Evolutionary conservation across 2,888 invertebrate species (phyloP), one percentile per base, ranked within the genome.

Genomic region (Nipponacmea schrenckii): DNA sequence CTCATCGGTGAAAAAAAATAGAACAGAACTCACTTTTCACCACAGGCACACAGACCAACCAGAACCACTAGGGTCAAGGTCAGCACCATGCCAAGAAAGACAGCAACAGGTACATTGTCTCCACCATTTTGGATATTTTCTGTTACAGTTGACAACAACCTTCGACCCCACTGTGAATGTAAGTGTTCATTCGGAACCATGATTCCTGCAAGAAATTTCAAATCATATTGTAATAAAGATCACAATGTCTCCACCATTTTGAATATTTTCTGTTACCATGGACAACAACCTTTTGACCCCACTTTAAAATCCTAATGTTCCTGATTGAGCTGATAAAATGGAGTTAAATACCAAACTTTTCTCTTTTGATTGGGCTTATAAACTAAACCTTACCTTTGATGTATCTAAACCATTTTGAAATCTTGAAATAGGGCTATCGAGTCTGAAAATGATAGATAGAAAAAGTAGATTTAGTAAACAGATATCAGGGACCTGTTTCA

Each of bases 41-140:
- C 73, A 74, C 79, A 79, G n/a, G 74, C 74, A 74, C 79, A 79
- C 26, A 68, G 67, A 12, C 75, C 64, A 12, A 78, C 64, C 3
- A 79, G 45, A n/a, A 74, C 45, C 20, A 75, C 72, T 15, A 76
- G 65, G 12, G 46, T 8, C 45, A 71, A 20, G 17, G 67, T 45
- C 7, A 45, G 62, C 15, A 46, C 48, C 8, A 67, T 62, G 10
- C 45, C 67, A 14, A 71, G 62, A 5, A 67, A 12, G 20, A 62
- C 63, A 24, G 62, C 66, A 10, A 71, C 27, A 31, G 69, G 64
- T 31, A 69, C 26, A 12, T 26, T 44, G 14, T 64, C 62, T 31
- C 56, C 62, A 20, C 62, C 68, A 44, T 27, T 17, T 64, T 45
- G 44, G 15, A 17, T 62, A 46, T 48, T 64, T 46, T 69, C 69